These are phyloP conservation scores for Monochamus alternatus DNA, from an alignment of 2,888 invertebrate species.

Conservation along the genomic window DNA sequence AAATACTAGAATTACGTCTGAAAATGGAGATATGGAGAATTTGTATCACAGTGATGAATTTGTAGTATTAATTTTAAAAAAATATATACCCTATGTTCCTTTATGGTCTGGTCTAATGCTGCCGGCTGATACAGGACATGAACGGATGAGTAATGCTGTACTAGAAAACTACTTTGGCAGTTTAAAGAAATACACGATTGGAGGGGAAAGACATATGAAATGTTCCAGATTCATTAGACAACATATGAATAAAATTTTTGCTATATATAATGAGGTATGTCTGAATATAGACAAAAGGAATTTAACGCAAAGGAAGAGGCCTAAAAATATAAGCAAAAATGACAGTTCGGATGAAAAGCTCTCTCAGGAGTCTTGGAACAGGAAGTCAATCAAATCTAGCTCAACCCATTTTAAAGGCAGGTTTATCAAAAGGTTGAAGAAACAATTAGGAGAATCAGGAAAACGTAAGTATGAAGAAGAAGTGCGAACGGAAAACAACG, in stretches of 20 bases:
- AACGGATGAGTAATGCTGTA: neutral
- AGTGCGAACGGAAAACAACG: too few relatives aligned
- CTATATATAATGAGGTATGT: neutral
- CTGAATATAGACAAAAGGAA: neutral
- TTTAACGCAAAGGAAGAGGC: neutral
- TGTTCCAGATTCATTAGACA: neutral
- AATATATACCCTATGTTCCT: slow-evolving; percentile 4
- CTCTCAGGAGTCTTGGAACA: neutral
- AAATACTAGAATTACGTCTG: neutral
- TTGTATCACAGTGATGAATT: neutral
- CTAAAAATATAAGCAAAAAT: neutral
- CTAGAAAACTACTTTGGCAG: neutral
- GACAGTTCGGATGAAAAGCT: neutral
- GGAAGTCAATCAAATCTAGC: neutral
- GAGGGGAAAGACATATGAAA: neutral
- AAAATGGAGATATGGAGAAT: neutral
- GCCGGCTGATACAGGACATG: neutral
- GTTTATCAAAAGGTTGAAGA: too few relatives aligned
- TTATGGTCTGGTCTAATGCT: neutral
- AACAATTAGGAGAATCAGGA: too few relatives aligned
- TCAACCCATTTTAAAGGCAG: neutral
- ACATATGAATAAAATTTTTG: neutral
- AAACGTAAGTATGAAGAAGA: too few relatives aligned
- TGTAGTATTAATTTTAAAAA: neutral
- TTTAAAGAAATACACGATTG: neutral